Base-by-base conservation (phyloP, 2,888 invertebrate species). In the Polyommatus icarus region DNA sequence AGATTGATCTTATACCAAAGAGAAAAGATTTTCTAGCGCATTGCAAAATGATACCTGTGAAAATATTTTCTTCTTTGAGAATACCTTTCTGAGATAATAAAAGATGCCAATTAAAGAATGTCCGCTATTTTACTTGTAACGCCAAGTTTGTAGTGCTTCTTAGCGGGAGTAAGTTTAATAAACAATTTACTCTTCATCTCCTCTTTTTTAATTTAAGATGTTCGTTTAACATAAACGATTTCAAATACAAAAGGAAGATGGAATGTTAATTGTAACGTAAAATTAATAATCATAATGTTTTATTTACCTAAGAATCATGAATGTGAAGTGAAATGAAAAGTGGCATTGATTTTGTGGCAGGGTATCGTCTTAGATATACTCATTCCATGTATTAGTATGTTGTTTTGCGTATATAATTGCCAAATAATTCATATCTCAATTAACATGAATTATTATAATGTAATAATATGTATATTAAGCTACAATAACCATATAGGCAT, bases 11-110 rank as follows among this genome's bases (percentile, higher is more conserved):
- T 67, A 67, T 67, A 67, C 67, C 29, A 67, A 67, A 67, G 67
- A 67, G 67, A 67, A 32, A 61, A 67, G 67, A 67, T 67, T 67
- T 67, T 29, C 67, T 67, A 67, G 67, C 29, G 67, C 67, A 67
- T 6, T 67, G 67, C 29, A 29, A 67, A 67, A 32, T 67, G 67
- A 67, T 67, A 67, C 67, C 67, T 67, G 6, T 67, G 7, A 32
- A 67, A 67, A 67, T 67, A 32, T 29, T 67, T 67, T 67, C 67
- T 32, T 67, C 67, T 29, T 32, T 67, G 67, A 67, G 67, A 29
- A 67, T 29, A 67, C 67, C 15, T 67, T 67, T 67, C 67, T 67
- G 15, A 67, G 67, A 67, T 32, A 29, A 67, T 67, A 32, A 32
- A 67, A 29, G 67, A 32, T 67, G 67, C 29, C 29, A 67, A 67